Percentiles rank a stretch among this genome's conserved stretches.
Conservation (phyloP, 2,113 vertebrate species). For the Jaculus jaculus region DNA sequence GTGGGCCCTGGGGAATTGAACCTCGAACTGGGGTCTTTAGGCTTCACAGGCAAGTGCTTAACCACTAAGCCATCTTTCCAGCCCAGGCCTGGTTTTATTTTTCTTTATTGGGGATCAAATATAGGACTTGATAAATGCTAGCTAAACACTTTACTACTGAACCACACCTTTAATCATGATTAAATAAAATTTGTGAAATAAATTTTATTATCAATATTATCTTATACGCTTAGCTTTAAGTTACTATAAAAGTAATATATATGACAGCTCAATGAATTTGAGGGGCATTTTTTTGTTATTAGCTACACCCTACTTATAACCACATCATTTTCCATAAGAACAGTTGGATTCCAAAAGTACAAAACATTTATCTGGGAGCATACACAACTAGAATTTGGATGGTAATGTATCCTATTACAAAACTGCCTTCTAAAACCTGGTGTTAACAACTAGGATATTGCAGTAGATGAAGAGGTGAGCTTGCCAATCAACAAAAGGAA, state of each 20-base stretch:
- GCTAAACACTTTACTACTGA: neutral
- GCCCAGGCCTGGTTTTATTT: too few species aligned
- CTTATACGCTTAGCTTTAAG: neutral
- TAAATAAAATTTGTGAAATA: neutral
- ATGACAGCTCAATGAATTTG: neutral
- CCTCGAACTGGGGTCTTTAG: too few species aligned
- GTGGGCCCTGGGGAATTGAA: too few species aligned
- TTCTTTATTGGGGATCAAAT: neutral
- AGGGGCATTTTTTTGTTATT: neutral
- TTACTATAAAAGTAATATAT: neutral
- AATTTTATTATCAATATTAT: neutral
- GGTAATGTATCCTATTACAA: neutral
- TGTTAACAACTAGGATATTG: neutral
- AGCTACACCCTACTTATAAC: neutral
- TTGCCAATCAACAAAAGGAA: slow-evolving; percentile 52
- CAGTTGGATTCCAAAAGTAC: neutral
- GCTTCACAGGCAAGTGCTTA: too few species aligned
- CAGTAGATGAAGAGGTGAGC: neutral
- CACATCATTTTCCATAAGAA: neutral
- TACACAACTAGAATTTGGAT: neutral
- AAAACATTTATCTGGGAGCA: neutral
- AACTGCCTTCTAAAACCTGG: slow-evolving; percentile 22
- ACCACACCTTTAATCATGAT: neutral
- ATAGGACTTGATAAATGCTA: neutral
- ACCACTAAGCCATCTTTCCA: too few species aligned